A percentile compares a stretch with the other conserved stretches of the same genome.
phyloP scores from a whole-genome alignment of 2,113 vertebrate genomes.

The Poeciliopsis prolifica region DNA sequence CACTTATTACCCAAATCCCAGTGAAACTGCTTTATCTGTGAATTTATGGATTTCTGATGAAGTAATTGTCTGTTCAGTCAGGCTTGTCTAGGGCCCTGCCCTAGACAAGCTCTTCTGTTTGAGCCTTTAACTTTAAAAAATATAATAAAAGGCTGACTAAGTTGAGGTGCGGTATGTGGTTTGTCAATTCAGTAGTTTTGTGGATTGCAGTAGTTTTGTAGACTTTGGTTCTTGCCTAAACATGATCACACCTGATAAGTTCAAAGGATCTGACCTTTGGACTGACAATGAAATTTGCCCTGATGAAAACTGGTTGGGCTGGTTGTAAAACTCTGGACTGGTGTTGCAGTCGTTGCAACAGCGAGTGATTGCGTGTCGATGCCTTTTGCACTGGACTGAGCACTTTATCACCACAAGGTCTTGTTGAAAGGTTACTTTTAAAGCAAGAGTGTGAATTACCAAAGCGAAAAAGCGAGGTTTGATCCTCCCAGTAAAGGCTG shows the following conservation, averaged over 20 bases:
- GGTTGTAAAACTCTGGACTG: conserved; percentile 30
- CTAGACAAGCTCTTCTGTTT: neutral
- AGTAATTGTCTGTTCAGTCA: neutral
- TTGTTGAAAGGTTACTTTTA: conserved; percentile 37
- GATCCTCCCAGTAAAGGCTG: neutral
- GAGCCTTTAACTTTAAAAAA: conserved; percentile 12
- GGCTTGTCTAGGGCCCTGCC: no score
- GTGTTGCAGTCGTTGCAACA: conserved; percentile 28
- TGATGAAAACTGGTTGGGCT: conserved; percentile 3
- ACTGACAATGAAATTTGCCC: conserved; percentile 16
- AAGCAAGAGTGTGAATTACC: conserved; percentile 29
- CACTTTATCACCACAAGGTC: conserved; percentile 35
- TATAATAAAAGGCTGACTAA: neutral
- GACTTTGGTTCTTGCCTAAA: neutral
- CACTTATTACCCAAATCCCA: neutral
- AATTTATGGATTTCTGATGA: conserved; percentile 1
- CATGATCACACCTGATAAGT: neutral
- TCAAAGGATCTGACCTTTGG: neutral
- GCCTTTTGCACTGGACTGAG: conserved; percentile 43
- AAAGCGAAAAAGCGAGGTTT: neutral
- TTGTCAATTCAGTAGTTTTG: neutral
- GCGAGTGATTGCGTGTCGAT: conserved; percentile 48
- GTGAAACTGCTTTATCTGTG: neutral
- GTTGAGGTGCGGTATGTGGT: neutral
- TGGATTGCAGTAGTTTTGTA: neutral